Conservation (phyloP, 1,140 invertebrate genomes). For the Magallana gigas region DNA sequence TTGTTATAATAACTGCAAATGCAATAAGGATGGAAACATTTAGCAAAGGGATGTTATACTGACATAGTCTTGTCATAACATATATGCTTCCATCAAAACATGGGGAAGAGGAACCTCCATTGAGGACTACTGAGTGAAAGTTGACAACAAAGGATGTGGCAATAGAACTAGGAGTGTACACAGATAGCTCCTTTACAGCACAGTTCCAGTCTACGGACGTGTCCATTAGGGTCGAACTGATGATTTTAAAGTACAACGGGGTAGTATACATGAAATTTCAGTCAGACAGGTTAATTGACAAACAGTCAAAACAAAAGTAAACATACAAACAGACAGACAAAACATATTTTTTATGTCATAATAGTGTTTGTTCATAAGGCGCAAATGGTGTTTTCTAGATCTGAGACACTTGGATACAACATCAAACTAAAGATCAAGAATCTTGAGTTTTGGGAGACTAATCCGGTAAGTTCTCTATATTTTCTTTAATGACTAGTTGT, state of each 20-base stretch:
- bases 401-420: slow-evolving; percentile 30
- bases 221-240: background rate
- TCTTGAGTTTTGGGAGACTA: slow-evolving; percentile 36
- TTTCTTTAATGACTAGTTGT: background rate
- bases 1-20: no score
- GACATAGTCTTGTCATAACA: no score
- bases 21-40: no score
- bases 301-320: no score
- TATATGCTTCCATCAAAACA: no score
- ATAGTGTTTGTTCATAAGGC: background rate
- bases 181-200: slow-evolving; percentile 38
- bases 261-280: background rate
- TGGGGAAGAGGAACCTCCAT: background rate
- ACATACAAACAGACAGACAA: no score
- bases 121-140: background rate
- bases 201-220: background rate
- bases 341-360: no score
- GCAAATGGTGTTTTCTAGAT: slow-evolving; percentile 37
- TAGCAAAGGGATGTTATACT: no score
- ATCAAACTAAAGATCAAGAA: slow-evolving; percentile 41
- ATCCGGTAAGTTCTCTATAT: slow-evolving; percentile 41
- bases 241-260: slow-evolving; percentile 51
- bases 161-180: slow-evolving; percentile 49
- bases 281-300: no score
- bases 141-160: slow-evolving; percentile 22